A percentile compares a stretch with the other conserved stretches of the same genome.
Evolutionary conservation across 2,797 vertebrate genomes (phyloP).

Genomic region (Etheostoma perlongum): DNA sequence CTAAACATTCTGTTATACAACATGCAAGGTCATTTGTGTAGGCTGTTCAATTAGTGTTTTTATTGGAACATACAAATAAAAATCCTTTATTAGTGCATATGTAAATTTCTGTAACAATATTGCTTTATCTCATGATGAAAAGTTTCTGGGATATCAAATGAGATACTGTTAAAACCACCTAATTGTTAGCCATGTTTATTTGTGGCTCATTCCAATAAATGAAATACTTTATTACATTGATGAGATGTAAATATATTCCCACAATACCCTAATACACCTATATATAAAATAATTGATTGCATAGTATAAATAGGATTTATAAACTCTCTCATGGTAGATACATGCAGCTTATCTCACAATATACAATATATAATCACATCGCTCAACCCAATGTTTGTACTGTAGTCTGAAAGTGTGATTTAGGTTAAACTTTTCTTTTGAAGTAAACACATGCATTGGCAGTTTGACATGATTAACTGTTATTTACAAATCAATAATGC

Average conservation of each 20-base stretch:
- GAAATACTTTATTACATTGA: background rate
- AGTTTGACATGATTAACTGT: background rate
- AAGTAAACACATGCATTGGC: accelerated
- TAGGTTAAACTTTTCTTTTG: background rate
- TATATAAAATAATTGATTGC: background rate
- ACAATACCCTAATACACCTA: background rate
- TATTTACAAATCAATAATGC: constrained; percentile 28
- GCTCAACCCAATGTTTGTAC: background rate
- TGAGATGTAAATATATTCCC: background rate
- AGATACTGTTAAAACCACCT: background rate
- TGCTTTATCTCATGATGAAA: background rate
- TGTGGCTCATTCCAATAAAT: background rate
- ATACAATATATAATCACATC: background rate
- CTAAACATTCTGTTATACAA: background rate
- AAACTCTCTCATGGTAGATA: background rate
- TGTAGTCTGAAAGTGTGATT: background rate
- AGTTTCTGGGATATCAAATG: background rate
- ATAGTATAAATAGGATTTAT: background rate
- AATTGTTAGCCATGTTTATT: background rate
- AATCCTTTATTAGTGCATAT: background rate
- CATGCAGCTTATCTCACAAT: background rate
- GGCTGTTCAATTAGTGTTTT: background rate
- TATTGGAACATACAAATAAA: background rate
- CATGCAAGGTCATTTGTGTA: background rate
- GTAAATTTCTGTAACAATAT: background rate